Base-by-base conservation (phyloP, 2,888 invertebrate genomes). In the Biston betularia region DNA sequence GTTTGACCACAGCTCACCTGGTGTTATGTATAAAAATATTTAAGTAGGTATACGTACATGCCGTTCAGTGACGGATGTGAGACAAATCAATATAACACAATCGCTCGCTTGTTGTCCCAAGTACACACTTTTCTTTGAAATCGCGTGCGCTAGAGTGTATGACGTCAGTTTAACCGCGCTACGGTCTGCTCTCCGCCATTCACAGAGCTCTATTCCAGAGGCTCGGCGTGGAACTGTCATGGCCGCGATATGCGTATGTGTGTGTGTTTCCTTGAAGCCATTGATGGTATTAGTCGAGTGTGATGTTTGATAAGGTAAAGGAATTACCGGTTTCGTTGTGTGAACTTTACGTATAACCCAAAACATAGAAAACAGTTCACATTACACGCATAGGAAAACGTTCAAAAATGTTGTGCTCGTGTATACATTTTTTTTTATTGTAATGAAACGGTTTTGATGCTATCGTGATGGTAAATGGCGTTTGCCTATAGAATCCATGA, bases 81-180 rank as follows among this genome's bases (percentile, higher is more conserved):
- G 3, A 24, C 24, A 24, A 24, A 24, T 24, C 24, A 24, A 24
- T 24, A 24, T 24, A 24, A 2, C 3, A 24, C 24, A 79, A 79
- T 70, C 85, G 84, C 82, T 82, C 81, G 78, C 82, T 78, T 76
- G 77, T 78, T 75, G 68, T 65, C 72, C 62, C 42, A n/a, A 57
- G 53, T 60, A 62, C 64, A 69, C 70, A 75, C 75, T 79, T 80
- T 80, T 82, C 82, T 80, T 78, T 76, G 81, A 81, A 80, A 79
- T 79, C 75, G 75, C 77, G 72, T 85, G 87, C 85, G 87, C 83
- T 66, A 69, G 86, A 79, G 84, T 79, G 38, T 62, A 65, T 89
- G 86, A 89, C 89, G 89, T 89, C 86, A 90, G 69, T 40, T 15
- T n/a, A 12, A 49, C 34, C 77, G 84, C 90, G 91, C 90, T 89